These are phyloP conservation scores for Ornithoptera alexandrae DNA, from an alignment of 2,888 invertebrate species.

Conservation along the genomic window DNA sequence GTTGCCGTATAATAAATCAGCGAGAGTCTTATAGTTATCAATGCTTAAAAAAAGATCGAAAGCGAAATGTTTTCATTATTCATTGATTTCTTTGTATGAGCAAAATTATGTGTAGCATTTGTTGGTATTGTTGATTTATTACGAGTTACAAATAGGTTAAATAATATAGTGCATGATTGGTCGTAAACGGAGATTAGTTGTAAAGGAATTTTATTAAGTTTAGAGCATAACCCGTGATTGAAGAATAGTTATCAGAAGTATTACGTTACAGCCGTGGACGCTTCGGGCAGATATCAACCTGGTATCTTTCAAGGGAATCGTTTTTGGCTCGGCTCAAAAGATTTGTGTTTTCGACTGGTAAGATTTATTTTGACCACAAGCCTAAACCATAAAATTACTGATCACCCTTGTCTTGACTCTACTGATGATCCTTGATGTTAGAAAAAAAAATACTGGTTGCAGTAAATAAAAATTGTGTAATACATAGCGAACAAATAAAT, in stretches of 20 bases:
- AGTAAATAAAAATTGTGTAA: too few species aligned
- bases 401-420: background rate
- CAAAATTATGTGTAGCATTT: conserved; percentile 9
- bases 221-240: too few species aligned
- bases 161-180: too few species aligned
- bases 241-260: too few species aligned
- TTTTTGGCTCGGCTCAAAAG: conserved; percentile 72
- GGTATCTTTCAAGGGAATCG: conserved; percentile 66
- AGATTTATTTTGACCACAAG: conserved; percentile 32
- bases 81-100: conserved; percentile 16
- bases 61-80: conserved; percentile 21
- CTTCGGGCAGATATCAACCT: conserved; percentile 67
- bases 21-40: conserved; percentile 23
- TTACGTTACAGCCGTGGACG: conserved; percentile 57
- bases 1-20: conserved; percentile 19
- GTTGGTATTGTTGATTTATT: background rate
- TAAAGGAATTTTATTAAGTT: too few species aligned
- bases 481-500: too few species aligned
- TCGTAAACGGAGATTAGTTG: too few species aligned
- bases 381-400: background rate
- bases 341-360: conserved; percentile 63
- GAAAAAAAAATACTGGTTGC: background rate
- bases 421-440: background rate
- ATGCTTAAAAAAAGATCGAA: conserved; percentile 21
- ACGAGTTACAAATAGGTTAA: background rate